Conservation (phyloP, 2,113 vertebrate species). For the Irena cyanogastra region DNA sequence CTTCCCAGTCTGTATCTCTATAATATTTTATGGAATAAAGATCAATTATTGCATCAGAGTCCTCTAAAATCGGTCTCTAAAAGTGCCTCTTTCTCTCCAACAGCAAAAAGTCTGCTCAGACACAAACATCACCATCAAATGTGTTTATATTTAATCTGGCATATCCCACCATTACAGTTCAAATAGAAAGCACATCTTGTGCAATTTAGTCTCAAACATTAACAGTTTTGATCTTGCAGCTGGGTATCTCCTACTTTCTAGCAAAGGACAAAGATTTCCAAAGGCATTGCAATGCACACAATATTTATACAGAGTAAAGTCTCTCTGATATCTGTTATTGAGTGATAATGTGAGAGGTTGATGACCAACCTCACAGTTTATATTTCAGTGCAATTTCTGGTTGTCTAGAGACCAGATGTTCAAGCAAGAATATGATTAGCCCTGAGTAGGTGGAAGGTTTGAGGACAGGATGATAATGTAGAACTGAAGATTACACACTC, state of each 20-base stretch:
- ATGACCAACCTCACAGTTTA: slow-evolving; percentile 7
- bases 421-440: not conserved
- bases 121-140: not conserved
- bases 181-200: not conserved
- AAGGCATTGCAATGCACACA: not conserved
- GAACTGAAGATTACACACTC: not conserved
- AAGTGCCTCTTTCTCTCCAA: not conserved
- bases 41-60: not conserved
- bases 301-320: slow-evolving; percentile 1
- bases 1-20: not conserved
- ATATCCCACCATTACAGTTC: not conserved
- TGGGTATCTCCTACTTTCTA: not conserved
- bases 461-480: not conserved
- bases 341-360: slow-evolving; percentile 35
- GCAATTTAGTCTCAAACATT: not conserved
- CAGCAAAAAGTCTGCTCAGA: not conserved
- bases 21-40: not conserved
- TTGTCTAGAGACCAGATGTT: not conserved
- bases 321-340: not conserved
- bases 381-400: not conserved
- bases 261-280: not conserved
- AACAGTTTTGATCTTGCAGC: not conserved
- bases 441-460: not conserved
- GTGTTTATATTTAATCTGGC: not conserved
- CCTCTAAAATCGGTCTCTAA: not conserved